phyloP scores from a whole-genome alignment of 1,140 invertebrate species.

The Parasteatoda tepidariorum region DNA sequence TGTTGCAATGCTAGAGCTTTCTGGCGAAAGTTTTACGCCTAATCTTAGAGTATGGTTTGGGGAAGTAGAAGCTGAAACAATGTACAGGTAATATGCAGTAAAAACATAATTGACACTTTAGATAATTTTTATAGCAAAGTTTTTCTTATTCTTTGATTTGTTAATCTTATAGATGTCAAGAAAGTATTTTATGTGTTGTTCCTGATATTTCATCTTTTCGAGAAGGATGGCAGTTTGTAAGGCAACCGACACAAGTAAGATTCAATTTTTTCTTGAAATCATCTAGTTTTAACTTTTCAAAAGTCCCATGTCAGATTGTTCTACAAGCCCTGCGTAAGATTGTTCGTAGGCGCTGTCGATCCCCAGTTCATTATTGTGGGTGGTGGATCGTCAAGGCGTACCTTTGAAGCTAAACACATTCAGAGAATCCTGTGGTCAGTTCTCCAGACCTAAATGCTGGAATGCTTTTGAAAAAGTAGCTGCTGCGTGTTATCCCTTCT shows the following conservation, averaged over 20 bases:
- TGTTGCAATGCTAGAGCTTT: conserved; percentile 96
- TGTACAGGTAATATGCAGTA: conserved; percentile 78
- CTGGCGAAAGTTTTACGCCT: conserved; percentile 97
- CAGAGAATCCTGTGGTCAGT: too few relatives aligned
- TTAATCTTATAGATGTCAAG: conserved; percentile 78
- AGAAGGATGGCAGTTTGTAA: conserved; percentile 96
- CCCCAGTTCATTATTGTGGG: too few relatives aligned
- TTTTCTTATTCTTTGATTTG: not conserved
- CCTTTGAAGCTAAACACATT: too few relatives aligned
- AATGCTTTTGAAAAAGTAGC: too few relatives aligned
- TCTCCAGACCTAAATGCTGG: too few relatives aligned
- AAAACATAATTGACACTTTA: not conserved
- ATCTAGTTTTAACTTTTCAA: too few relatives aligned
- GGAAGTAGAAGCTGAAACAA: conserved; percentile 97
- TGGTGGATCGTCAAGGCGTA: too few relatives aligned
- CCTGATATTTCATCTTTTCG: conserved; percentile 96
- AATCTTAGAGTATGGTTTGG: conserved; percentile 98
- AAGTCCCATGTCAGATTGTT: too few relatives aligned
- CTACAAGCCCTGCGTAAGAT: too few relatives aligned
- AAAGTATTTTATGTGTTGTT: conserved; percentile 96
- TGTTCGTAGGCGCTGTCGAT: too few relatives aligned
- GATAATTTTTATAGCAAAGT: not conserved
- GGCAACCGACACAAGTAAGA: conserved; percentile 77
- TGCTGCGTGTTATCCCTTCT: too few relatives aligned
- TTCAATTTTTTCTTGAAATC: not conserved